Conservation (phyloP, 2,113 vertebrate genomes). For the Calyptommatus sinebrachiatus region DNA sequence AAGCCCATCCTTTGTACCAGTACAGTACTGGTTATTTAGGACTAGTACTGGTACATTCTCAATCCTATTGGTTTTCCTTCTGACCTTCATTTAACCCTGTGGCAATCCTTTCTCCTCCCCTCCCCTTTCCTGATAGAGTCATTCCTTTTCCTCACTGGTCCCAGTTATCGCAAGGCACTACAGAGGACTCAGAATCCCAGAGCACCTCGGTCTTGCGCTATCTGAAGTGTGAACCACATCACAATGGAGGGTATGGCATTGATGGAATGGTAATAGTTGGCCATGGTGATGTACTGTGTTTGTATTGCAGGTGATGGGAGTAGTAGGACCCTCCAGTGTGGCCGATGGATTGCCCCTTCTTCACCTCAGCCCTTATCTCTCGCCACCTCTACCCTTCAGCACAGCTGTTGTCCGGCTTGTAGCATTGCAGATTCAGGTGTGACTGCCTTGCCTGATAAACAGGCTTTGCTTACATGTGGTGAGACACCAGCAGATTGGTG, state of each 20-base stretch:
- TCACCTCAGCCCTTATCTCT: constrained; percentile 99
- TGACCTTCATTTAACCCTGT: constrained; percentile 44
- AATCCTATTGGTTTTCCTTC: constrained; percentile 48
- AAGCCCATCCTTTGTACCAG: constrained; percentile 53
- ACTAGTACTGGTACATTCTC: constrained; percentile 58
- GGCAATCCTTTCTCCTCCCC: constrained; percentile 28
- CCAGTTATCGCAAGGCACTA: constrained; percentile 49
- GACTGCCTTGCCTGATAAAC: constrained; percentile 72
- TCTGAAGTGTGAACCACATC: constrained; percentile 43
- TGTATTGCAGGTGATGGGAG: constrained; percentile 96
- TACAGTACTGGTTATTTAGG: constrained; percentile 63
- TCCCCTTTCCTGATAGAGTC: constrained; percentile 51
- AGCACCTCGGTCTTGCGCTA: constrained; percentile 50
- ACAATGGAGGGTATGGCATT: constrained; percentile 67
- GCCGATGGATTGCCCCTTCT: constrained; percentile 96
- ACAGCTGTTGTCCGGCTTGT: constrained; percentile 97
- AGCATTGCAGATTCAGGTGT: constrained; percentile 98
- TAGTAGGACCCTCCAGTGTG: constrained; percentile 98
- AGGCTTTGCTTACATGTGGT: constrained; percentile 65
- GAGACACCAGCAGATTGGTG: constrained; percentile 70
- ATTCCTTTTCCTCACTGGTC: constrained; percentile 29
- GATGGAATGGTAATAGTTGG: constrained; percentile 70
- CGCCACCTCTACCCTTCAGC: constrained; percentile 98
- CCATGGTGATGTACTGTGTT: constrained; percentile 80
- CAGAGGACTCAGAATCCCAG: constrained; percentile 28